These are phyloP conservation scores for Muscidifurax raptorellus DNA, from an alignment of 1,140 invertebrate genomes.

Conservation along the genomic window DNA sequence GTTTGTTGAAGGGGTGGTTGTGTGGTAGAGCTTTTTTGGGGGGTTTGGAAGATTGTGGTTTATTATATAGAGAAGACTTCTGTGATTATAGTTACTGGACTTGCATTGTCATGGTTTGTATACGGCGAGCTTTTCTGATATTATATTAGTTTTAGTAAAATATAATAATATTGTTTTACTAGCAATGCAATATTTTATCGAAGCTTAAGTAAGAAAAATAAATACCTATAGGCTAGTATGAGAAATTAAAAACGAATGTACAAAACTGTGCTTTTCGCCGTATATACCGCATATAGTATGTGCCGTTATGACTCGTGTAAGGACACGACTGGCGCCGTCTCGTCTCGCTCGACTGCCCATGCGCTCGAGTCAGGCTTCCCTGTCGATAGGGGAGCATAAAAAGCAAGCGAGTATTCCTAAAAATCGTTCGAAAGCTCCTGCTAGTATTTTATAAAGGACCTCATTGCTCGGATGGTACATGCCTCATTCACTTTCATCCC, in stretches of 20 bases:
- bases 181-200: no score
- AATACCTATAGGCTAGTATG: neutral
- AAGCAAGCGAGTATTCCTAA: neutral
- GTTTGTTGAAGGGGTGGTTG: neutral
- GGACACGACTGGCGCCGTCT: neutral
- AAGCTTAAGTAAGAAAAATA: no score
- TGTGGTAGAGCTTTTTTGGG: neutral
- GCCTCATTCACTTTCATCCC: neutral
- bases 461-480: neutral
- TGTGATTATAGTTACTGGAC: neutral
- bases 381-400: slow-evolving; percentile 12
- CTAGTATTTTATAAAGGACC: neutral
- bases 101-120: no score
- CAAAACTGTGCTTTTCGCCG: neutral
- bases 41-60: no score
- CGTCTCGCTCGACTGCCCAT: slow-evolving; percentile 30
- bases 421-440: neutral
- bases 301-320: neutral
- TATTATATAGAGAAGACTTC: no score
- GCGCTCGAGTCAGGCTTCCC: slow-evolving; percentile 15
- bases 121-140: no score
- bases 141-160: no score
- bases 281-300: neutral
- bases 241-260: neutral
- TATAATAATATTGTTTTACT: no score